Evolutionary conservation across 2,113 vertebrate genomes (phyloP).

Genomic region (Nothoprocta perdicaria): DNA sequence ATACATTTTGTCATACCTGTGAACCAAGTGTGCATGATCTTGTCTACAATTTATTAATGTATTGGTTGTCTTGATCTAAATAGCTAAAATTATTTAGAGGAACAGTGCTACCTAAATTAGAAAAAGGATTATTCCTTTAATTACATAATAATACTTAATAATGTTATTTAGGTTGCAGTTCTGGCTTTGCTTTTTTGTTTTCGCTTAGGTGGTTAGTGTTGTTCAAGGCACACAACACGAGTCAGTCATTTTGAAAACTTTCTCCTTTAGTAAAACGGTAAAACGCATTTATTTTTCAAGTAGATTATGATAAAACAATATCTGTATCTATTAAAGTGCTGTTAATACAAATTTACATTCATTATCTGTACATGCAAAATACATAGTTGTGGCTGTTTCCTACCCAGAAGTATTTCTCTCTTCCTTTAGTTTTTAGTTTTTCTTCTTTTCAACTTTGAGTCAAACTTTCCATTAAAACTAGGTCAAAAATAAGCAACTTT

Average conservation of each 20-base stretch:
- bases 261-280: background rate
- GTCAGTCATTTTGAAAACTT: background rate
- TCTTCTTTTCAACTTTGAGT: background rate
- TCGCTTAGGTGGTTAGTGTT: background rate
- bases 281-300: background rate
- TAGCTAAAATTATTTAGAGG: slow-evolving; percentile 26
- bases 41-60: background rate
- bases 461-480: background rate
- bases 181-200: background rate
- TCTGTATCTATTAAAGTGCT: background rate
- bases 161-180: background rate
- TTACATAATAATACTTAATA: slow-evolving; percentile 10
- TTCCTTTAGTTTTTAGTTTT: background rate
- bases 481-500: slow-evolving; percentile 1
- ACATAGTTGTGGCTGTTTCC: background rate
- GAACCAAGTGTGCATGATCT: background rate
- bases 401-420: background rate
- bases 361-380: background rate
- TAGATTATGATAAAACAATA: background rate
- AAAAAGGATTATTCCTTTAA: slow-evolving; percentile 19
- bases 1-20: background rate
- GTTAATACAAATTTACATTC: background rate
- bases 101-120: background rate
- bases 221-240: background rate
- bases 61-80: background rate